A percentile compares a stretch with the other conserved stretches of the same genome.
Conservation (phyloP, 92 coral and sea anemone species). For the Siderastrea siderea region DNA sequence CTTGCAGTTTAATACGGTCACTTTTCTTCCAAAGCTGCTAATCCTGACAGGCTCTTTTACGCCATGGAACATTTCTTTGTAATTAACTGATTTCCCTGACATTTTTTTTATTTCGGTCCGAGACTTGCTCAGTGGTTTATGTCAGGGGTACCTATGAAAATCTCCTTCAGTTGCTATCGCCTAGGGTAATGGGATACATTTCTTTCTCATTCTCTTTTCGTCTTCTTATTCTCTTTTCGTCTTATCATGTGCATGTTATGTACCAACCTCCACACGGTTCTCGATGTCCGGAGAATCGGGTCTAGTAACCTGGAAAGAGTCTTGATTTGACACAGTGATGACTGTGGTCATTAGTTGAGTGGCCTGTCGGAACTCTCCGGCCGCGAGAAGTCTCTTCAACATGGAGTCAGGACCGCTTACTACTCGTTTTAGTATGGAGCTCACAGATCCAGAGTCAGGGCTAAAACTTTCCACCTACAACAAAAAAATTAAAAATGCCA, state of each 20-base stretch:
- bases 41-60: too few species aligned
- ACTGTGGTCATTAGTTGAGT: conserved; percentile 73
- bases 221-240: not conserved
- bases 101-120: too few species aligned
- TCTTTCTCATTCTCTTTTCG: not conserved
- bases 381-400: conserved; percentile 59
- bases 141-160: too few species aligned
- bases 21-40: too few species aligned
- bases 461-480: conserved; percentile 60
- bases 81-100: too few species aligned
- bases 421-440: conserved; percentile 57
- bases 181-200: not conserved
- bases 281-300: conserved; percentile 35
- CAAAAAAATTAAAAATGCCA: not conserved
- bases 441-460: conserved; percentile 55
- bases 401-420: conserved; percentile 74
- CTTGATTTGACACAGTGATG: conserved; percentile 66
- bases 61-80: too few species aligned
- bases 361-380: conserved; percentile 71
- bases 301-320: conserved; percentile 21
- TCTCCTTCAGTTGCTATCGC: too few species aligned
- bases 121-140: too few species aligned
- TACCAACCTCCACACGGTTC: conserved; percentile 71
- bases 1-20: too few species aligned
- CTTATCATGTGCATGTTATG: not conserved